These are phyloP conservation scores for Laticauda laticaudata DNA, from an alignment of 2,113 vertebrate species.

Conservation along the genomic window DNA sequence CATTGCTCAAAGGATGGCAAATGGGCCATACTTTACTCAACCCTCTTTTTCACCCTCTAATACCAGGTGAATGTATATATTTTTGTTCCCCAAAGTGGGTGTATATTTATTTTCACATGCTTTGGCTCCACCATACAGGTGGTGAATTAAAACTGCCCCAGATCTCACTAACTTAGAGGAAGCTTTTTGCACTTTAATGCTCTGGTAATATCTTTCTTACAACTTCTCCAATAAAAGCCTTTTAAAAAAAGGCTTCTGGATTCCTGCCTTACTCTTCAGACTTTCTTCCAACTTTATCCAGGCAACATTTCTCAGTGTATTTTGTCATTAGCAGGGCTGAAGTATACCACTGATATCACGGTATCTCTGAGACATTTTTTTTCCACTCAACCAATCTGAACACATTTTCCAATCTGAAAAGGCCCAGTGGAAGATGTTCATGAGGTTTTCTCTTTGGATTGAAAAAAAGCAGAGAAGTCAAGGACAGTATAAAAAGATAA, in stretches of 20 bases:
- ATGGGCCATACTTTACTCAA: background rate
- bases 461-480: background rate
- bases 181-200: background rate
- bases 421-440: background rate
- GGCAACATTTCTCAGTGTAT: background rate
- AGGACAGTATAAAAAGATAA: background rate
- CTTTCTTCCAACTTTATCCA: background rate
- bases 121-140: background rate
- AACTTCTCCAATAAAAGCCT: background rate
- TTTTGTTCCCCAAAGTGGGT: background rate
- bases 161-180: background rate
- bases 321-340: background rate
- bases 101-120: background rate
- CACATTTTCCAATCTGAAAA: background rate
- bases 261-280: background rate
- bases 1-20: slow-evolving; percentile 10
- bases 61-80: background rate
- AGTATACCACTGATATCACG: background rate
- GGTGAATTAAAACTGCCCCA: background rate
- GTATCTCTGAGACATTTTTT: background rate
- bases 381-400: background rate
- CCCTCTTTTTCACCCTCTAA: background rate
- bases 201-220: background rate
- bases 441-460: background rate
- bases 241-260: background rate